Conservation (phyloP, 2,113 vertebrate species). For the Pachypanchax playfairii region DNA sequence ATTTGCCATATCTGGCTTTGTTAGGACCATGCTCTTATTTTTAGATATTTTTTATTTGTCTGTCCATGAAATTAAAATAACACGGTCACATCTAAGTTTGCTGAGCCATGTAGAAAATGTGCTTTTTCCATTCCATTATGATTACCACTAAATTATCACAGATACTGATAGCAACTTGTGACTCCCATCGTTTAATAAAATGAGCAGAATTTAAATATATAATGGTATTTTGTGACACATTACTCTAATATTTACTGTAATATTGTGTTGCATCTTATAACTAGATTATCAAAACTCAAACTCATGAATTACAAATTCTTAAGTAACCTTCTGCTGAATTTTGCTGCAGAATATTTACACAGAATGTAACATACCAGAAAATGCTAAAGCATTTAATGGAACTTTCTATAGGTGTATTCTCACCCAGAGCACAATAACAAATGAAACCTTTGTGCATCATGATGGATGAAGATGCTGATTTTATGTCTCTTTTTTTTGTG, state of each 20-base stretch:
- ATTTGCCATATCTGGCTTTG: neutral
- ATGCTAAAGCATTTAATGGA: neutral
- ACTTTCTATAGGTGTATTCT: neutral
- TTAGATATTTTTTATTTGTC: neutral
- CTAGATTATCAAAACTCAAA: too few relatives aligned
- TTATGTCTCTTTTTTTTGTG: too few relatives aligned
- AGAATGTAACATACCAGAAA: neutral
- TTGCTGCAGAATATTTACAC: neutral
- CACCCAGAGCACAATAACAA: neutral
- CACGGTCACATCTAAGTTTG: neutral
- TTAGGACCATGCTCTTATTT: neutral
- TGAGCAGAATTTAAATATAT: too few relatives aligned
- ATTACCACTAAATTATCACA: too few relatives aligned
- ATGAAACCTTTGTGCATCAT: neutral
- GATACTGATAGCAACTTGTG: too few relatives aligned
- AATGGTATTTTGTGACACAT: too few relatives aligned
- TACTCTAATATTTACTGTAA: too few relatives aligned
- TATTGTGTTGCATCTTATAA: too few relatives aligned
- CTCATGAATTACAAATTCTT: too few relatives aligned
- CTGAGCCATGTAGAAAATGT: neutral
- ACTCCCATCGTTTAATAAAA: too few relatives aligned
- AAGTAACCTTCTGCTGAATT: too few relatives aligned
- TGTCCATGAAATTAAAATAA: neutral
- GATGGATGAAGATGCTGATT: neutral
- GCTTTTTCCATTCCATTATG: too few relatives aligned